These are phyloP conservation scores for Sciurus niger DNA, from an alignment of 2,113 vertebrate species.

Conservation along the genomic window DNA sequence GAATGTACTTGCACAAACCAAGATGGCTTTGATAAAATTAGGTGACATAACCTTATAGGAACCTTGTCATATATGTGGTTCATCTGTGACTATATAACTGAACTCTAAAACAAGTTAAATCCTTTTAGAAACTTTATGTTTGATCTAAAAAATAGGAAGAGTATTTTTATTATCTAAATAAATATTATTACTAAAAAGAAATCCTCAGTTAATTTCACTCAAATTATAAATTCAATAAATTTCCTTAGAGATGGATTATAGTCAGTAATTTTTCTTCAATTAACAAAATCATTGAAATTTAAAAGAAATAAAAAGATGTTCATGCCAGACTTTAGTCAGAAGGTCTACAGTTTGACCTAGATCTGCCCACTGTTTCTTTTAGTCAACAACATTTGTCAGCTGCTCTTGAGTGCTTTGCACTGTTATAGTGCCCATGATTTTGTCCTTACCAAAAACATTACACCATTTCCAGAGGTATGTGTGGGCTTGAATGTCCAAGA, in stretches of 20 bases:
- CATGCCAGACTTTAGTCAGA: background rate
- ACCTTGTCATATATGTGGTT: background rate
- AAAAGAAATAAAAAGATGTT: background rate
- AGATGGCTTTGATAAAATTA: background rate
- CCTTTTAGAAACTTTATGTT: conserved; percentile 38
- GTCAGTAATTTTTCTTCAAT: background rate
- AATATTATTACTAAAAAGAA: background rate
- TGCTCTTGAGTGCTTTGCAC: background rate
- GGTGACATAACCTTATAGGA: background rate
- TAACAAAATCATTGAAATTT: conserved; percentile 21
- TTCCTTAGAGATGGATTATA: background rate
- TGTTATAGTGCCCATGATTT: background rate
- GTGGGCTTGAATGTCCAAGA: background rate
- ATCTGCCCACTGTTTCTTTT: background rate
- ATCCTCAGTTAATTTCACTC: background rate
- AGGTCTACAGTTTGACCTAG: background rate
- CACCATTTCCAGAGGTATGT: background rate
- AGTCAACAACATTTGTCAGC: background rate
- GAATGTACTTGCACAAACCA: background rate
- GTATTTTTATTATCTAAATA: background rate
- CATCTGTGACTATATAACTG: background rate
- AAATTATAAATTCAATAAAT: background rate
- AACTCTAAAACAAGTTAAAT: background rate
- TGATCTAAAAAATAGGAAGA: background rate
- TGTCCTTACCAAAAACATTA: background rate